phyloP scores from a whole-genome alignment of 92 coral and sea anemone species.

The Epizoanthus ramosus region DNA sequence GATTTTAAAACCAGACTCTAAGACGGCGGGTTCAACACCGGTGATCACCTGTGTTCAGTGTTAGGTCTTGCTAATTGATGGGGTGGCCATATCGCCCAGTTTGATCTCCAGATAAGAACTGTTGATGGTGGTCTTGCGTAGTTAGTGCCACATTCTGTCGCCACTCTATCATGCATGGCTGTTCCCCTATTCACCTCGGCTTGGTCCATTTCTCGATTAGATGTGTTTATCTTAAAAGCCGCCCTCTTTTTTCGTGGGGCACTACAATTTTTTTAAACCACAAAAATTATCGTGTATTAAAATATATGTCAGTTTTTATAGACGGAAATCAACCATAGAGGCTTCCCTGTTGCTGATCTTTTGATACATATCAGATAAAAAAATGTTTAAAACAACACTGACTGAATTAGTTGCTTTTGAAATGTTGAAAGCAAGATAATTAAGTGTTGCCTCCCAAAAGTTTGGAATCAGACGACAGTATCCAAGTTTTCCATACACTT shows the following conservation, averaged over 20 bases:
- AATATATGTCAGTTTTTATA: too few species aligned
- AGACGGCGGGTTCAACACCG: background rate
- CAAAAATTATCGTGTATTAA: too few species aligned
- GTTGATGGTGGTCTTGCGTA: background rate
- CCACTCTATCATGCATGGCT: slow-evolving; percentile 10
- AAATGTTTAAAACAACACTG: too few species aligned
- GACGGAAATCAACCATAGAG: too few species aligned
- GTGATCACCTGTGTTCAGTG: slow-evolving; percentile 19
- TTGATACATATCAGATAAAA: too few species aligned
- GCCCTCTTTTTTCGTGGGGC: background rate
- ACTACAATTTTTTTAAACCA: too few species aligned
- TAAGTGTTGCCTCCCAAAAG: too few species aligned
- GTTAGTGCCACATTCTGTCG: slow-evolving; percentile 4
- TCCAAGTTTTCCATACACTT: too few species aligned
- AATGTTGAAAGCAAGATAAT: too few species aligned
- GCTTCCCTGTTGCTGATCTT: too few species aligned
- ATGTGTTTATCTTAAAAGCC: background rate
- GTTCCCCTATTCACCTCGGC: background rate
- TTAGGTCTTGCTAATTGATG: background rate
- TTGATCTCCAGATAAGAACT: background rate
- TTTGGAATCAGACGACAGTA: too few species aligned
- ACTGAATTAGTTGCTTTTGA: too few species aligned
- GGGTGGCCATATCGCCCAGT: background rate
- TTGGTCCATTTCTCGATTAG: background rate
- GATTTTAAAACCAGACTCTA: slow-evolving; percentile 2